Base-by-base conservation (phyloP, 37 sponge, comb jelly and placozoan genomes). In the Dysidea cf. avara region DNA sequence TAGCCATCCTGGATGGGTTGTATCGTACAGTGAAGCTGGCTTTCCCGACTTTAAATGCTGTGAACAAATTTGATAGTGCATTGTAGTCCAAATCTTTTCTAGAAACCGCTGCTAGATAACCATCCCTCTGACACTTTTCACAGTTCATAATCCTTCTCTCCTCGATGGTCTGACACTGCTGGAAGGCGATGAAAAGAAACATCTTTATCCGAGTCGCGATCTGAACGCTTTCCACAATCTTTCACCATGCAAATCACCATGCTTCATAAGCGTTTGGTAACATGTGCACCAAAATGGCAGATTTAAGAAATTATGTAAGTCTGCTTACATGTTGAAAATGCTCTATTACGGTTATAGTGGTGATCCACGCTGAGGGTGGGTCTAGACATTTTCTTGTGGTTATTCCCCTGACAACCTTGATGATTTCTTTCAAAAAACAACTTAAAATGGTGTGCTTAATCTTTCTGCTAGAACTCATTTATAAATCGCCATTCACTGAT, bases 181-280 rank as follows among this genome's bases (percentile, higher is more conserved):
- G 58, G 58, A 56, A 56, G 5, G 4, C 58, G 5, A 13, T 28
- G 11, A 26, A 56, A 56, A 7, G 58, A 56, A 56, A 56, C 29
- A 13, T 26, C 58, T 22, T 26, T 22, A n/a, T n/a, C n/a, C n/a
- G 52, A 49, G 25, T 28, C 58, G 14, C 29, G 29, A 28, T 13
- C 58, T 14, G 76, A 64, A 35, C 81, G 51, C 53, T 80, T 80
- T 7, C 55, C 21, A 55, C 87, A 86, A 63, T 76, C 81, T 29
- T 79, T 11, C 18, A 86, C 76, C n/a, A 61, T 76, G 56, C 87
- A 74, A 17, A 80, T 24, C 22, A 67, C 67, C 71, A 86, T 68
- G 53, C 39, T 36, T 43, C n/a, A n/a, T n/a, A n/a, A n/a, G n/a
- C n/a, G n/a, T n/a, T n/a, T n/a, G n/a, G n/a, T n/a, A 7, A 25